Conservation (phyloP, 2,113 vertebrate genomes). For the Hemibates koningsi region DNA sequence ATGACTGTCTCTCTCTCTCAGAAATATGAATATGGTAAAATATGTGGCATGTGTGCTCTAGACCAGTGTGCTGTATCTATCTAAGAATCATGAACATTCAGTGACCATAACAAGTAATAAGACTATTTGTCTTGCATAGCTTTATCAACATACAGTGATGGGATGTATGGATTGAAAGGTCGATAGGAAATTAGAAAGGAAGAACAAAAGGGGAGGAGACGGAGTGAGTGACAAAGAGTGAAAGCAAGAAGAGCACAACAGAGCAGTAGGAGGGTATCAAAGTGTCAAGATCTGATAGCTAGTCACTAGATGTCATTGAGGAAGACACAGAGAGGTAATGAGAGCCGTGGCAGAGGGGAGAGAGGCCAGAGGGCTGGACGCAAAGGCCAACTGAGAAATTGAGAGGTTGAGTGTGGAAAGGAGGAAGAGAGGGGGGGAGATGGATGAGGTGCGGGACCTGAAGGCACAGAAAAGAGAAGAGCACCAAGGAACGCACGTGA, state of each 20-base stretch:
- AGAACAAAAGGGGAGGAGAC: not conserved
- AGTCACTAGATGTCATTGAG: constrained; percentile 36
- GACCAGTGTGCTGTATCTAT: not conserved
- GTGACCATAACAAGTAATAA: not conserved
- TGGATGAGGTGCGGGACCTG: constrained; percentile 8
- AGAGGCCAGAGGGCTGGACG: constrained; percentile 25
- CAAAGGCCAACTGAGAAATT: constrained; percentile 58
- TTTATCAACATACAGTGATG: not conserved
- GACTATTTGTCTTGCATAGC: not conserved
- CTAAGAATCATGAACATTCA: not conserved
- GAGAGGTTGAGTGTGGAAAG: constrained; percentile 29
- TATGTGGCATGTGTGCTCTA: not conserved
- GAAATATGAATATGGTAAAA: not conserved
- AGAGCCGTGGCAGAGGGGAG: constrained; percentile 20
- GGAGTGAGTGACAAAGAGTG: not conserved
- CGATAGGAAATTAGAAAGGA: not conserved
- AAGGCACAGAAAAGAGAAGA: not conserved
- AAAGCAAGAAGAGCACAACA: not conserved
- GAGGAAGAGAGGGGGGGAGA: not conserved
- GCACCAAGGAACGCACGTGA: not conserved
- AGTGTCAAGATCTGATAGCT: constrained; percentile 34
- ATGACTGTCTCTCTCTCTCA: not conserved
- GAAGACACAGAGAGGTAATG: constrained; percentile 45
- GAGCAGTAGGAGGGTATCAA: constrained; percentile 10
- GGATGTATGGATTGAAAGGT: not conserved